Conservation (phyloP, 2,888 invertebrate genomes). For the Lepidonotus clava region DNA sequence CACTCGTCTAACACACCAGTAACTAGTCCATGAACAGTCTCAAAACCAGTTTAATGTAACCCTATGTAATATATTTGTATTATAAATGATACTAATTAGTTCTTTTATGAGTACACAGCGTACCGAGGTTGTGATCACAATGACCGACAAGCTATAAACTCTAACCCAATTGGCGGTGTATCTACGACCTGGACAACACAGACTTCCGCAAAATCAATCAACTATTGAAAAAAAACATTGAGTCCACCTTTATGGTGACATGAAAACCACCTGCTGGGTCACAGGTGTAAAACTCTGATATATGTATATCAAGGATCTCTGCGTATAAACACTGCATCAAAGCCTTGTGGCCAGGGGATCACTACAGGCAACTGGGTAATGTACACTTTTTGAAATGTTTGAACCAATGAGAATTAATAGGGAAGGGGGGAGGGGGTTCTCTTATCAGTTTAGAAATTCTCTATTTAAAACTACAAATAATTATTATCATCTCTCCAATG, state of each 20-base stretch:
- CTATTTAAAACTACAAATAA: no score
- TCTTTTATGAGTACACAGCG: neutral
- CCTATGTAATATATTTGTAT: neutral
- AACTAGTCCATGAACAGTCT: neutral
- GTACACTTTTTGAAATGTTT: conserved; percentile 23
- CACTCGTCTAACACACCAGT: neutral
- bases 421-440: no score
- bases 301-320: neutral
- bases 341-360: conserved; percentile 19
- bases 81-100: neutral
- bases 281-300: conserved; percentile 14
- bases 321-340: neutral
- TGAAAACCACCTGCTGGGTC: conserved; percentile 1
- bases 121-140: neutral
- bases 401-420: no score
- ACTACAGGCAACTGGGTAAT: conserved; percentile 15
- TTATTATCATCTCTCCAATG: neutral
- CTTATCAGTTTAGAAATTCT: no score
- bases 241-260: no score
- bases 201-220: no score
- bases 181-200: no score
- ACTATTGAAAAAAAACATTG: no score
- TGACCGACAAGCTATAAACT: neutral
- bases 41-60: neutral
- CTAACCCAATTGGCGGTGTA: neutral